Evolutionary conservation across 2,888 invertebrate species (phyloP).

Genomic region (Drosophila ustulata): DNA sequence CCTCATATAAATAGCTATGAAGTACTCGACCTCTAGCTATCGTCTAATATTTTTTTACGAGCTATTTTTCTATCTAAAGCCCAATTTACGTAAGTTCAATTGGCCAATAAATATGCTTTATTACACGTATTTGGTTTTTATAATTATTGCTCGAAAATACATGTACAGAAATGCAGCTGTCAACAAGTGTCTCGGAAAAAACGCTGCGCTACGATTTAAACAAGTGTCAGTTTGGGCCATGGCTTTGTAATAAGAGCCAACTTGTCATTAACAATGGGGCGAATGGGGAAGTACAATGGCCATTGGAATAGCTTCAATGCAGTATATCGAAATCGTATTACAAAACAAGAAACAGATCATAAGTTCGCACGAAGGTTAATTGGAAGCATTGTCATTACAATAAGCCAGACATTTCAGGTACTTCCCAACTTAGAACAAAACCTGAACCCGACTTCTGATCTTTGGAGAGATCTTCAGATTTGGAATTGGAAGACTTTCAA

Average conservation of each 20-base stretch:
- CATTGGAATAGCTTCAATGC: slow-evolving; percentile 3
- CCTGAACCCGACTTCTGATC: not conserved
- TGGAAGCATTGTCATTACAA: slow-evolving; percentile 11
- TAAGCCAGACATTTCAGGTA: slow-evolving; percentile 1
- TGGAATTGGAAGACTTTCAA: slow-evolving; percentile 1
- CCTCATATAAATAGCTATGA: slow-evolving; percentile 44
- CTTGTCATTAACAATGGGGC: slow-evolving; percentile 46
- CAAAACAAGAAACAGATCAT: slow-evolving; percentile 19
- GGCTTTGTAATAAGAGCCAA: slow-evolving; percentile 55
- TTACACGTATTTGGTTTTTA: slow-evolving; percentile 19
- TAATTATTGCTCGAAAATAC: slow-evolving; percentile 14
- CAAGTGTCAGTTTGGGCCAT: slow-evolving; percentile 56
- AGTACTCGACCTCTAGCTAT: slow-evolving; percentile 17
- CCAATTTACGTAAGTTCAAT: slow-evolving; percentile 14
- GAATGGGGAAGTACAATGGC: slow-evolving; percentile 39
- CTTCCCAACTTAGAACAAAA: slow-evolving; percentile 4
- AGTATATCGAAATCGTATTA: slow-evolving; percentile 25
- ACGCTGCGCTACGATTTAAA: slow-evolving; percentile 52
- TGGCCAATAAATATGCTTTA: slow-evolving; percentile 32
- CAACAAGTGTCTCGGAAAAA: slow-evolving; percentile 55
- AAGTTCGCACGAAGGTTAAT: slow-evolving; percentile 41
- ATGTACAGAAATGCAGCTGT: slow-evolving; percentile 37
- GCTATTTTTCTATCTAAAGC: slow-evolving; percentile 8
- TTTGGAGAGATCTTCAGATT: not conserved
- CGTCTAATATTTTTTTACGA: not conserved